Percentiles rank a stretch among this genome's conserved stretches.
Evolutionary conservation across 2,888 invertebrate species (phyloP).

Genomic region (Pyrgus malvae): DNA sequence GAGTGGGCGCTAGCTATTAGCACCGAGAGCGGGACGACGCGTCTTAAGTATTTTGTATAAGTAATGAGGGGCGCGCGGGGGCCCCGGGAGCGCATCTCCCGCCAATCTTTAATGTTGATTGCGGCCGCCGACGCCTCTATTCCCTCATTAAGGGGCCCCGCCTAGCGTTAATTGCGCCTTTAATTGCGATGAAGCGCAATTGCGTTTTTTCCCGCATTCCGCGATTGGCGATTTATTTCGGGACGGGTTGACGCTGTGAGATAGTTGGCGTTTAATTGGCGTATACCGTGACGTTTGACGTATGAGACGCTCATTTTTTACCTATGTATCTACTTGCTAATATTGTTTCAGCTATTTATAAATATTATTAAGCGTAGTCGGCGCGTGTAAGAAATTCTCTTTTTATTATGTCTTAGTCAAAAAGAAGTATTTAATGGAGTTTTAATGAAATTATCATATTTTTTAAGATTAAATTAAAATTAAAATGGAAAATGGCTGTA

Average conservation of each 20-base stretch:
- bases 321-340: not conserved
- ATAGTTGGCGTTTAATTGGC: slow-evolving; percentile 49
- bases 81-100: slow-evolving; percentile 76
- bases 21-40: slow-evolving; percentile 84
- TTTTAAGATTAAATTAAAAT: too few relatives aligned
- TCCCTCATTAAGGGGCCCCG: slow-evolving; percentile 80
- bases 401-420: too few relatives aligned
- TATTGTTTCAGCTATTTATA: not conserved
- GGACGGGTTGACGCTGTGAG: slow-evolving; percentile 8
- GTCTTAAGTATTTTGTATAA: slow-evolving; percentile 83
- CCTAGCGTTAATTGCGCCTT: slow-evolving; percentile 75
- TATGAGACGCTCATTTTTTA: slow-evolving; percentile 1
- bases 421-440: too few relatives aligned
- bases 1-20: slow-evolving; percentile 84
- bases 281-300: slow-evolving; percentile 31
- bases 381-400: too few relatives aligned
- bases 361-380: too few relatives aligned
- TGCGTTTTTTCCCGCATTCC: slow-evolving; percentile 46
- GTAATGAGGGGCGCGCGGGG: slow-evolving; percentile 81
- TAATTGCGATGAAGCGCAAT: slow-evolving; percentile 58
- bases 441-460: too few relatives aligned
- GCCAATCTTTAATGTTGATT: slow-evolving; percentile 83
- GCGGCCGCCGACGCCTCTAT: slow-evolving; percentile 74
- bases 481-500: too few relatives aligned
- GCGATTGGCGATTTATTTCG: slow-evolving; percentile 44